Evolutionary conservation across 2,888 invertebrate genomes (phyloP).

Genomic region (Orgyia antiqua): DNA sequence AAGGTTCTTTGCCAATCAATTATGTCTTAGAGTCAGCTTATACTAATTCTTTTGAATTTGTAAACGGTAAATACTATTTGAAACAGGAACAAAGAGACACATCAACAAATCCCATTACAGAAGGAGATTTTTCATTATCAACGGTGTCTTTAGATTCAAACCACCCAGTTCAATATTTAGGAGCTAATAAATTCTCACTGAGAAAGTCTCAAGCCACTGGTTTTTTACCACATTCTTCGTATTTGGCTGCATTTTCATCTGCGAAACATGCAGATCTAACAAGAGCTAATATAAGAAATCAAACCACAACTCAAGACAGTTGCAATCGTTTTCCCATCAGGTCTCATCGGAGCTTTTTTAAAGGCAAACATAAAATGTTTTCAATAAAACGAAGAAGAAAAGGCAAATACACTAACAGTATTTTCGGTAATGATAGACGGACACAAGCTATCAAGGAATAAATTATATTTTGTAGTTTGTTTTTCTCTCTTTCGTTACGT

Average conservation of each 20-base stretch:
- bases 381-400: conserved; percentile 38
- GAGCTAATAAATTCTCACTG: conserved; percentile 7
- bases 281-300: conserved; percentile 10
- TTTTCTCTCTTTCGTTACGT: background rate
- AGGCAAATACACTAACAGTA: conserved; percentile 15
- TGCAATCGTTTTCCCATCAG: conserved; percentile 26
- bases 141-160: conserved; percentile 38
- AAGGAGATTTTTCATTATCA: conserved; percentile 29
- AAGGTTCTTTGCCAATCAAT: conserved; percentile 30
- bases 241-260: conserved; percentile 31
- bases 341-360: conserved; percentile 37
- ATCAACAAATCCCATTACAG: conserved; percentile 40
- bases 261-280: background rate
- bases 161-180: conserved; percentile 40
- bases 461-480: background rate
- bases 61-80: conserved; percentile 30
- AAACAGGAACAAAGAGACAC: too few relatives aligned
- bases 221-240: conserved; percentile 35
- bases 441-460: background rate
- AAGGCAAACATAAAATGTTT: conserved; percentile 47
- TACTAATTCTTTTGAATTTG: conserved; percentile 40
- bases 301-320: conserved; percentile 13
- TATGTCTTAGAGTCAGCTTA: conserved; percentile 25
- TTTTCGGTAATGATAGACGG: background rate
- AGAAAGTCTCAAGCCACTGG: conserved; percentile 24